Conservation (phyloP, 2,888 invertebrate genomes). For the Erebia palarica region DNA sequence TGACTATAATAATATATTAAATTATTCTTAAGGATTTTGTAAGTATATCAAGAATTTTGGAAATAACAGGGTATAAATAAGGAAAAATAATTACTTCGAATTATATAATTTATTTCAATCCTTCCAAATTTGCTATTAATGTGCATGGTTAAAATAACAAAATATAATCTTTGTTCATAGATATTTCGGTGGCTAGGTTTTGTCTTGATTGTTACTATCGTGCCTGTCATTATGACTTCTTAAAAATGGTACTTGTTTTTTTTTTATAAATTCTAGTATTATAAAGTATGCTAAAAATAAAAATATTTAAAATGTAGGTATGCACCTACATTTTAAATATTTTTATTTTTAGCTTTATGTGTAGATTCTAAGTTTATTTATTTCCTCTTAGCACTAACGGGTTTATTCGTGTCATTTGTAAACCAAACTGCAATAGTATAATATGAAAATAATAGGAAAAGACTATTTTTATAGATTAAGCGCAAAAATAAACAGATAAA, state of each 20-base stretch:
- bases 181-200: neutral
- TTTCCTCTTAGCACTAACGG: slow-evolving; percentile 48
- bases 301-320: too few relatives aligned
- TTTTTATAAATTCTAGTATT: neutral
- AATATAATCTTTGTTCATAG: neutral
- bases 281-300: neutral
- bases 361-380: slow-evolving; percentile 12
- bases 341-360: slow-evolving; percentile 6
- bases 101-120: neutral
- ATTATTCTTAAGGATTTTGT: slow-evolving; percentile 10
- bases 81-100: neutral
- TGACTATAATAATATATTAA: neutral
- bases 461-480: slow-evolving; percentile 48
- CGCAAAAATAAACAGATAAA: slow-evolving; percentile 42
- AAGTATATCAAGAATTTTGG: slow-evolving; percentile 35
- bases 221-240: neutral
- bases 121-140: too few relatives aligned
- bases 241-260: neutral
- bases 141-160: too few relatives aligned
- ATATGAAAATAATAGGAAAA: slow-evolving; percentile 42
- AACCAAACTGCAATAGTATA: slow-evolving; percentile 45
- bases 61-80: slow-evolving; percentile 42
- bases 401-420: slow-evolving; percentile 55
- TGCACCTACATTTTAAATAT: slow-evolving; percentile 13
- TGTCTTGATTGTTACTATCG: too few relatives aligned